Conservation (phyloP, 1,140 invertebrate species). For the Tachypleus tridentatus region DNA sequence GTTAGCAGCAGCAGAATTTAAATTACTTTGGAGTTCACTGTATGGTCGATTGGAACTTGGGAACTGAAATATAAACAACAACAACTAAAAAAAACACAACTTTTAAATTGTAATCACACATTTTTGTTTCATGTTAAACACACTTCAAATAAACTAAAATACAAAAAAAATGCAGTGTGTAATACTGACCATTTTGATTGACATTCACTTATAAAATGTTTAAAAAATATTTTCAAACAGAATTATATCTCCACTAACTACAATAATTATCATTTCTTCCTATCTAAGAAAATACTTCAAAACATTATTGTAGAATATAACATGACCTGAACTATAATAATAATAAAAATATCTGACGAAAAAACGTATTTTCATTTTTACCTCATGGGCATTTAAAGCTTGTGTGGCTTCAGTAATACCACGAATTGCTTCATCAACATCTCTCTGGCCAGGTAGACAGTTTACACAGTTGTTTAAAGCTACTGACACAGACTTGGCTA, state of each 20-base stretch:
- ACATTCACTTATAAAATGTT: too few relatives aligned
- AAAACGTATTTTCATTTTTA: slow-evolving; percentile 37
- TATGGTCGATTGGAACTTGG: slow-evolving; percentile 38
- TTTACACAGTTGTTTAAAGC: slow-evolving; percentile 48
- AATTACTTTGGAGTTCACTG: slow-evolving; percentile 67
- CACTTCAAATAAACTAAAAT: slow-evolving; percentile 20
- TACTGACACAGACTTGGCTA: slow-evolving; percentile 35
- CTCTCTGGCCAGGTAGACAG: slow-evolving; percentile 73
- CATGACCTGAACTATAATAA: slow-evolving; percentile 44
- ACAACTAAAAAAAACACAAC: not conserved
- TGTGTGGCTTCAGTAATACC: slow-evolving; percentile 62
- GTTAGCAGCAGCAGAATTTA: slow-evolving; percentile 64
- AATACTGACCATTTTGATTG: too few relatives aligned
- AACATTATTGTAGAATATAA: too few relatives aligned
- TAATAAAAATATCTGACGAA: too few relatives aligned
- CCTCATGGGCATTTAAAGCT: slow-evolving; percentile 57
- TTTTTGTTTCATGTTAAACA: too few relatives aligned
- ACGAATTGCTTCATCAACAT: slow-evolving; percentile 71
- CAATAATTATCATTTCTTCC: too few relatives aligned
- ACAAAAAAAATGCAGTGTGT: slow-evolving; percentile 18
- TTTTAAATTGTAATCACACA: too few relatives aligned
- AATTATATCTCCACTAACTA: too few relatives aligned
- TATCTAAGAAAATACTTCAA: too few relatives aligned
- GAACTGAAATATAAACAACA: not conserved
- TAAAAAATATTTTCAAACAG: too few relatives aligned